Evolutionary conservation across 35 echinoderm and acorn worm genomes (phyloP).

Genomic region (Acanthaster planci): DNA sequence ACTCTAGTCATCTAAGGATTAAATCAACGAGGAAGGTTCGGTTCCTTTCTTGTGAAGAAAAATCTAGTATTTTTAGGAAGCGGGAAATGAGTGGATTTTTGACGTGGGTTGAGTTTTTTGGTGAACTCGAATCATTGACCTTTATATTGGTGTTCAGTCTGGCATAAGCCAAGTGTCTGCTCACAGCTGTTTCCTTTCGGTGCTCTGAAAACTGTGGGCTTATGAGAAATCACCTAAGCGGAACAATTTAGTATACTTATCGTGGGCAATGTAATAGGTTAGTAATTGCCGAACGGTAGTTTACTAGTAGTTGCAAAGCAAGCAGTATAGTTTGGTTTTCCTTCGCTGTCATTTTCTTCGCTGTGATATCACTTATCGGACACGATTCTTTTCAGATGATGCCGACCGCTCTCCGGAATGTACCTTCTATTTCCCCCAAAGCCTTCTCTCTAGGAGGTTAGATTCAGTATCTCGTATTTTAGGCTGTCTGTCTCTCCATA

Average conservation of each 20-base stretch:
- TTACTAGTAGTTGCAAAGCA: not conserved
- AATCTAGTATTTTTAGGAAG: not conserved
- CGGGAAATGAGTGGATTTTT: conserved; percentile 19
- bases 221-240: too few relatives aligned
- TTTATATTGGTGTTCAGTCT: too few relatives aligned
- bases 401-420: not conserved
- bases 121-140: too few relatives aligned
- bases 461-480: not conserved
- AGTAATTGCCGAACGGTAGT: not conserved
- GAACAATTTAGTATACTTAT: not conserved
- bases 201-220: too few relatives aligned
- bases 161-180: too few relatives aligned
- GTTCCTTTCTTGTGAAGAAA: conserved; percentile 3
- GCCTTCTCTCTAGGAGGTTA: not conserved
- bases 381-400: not conserved
- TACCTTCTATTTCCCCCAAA: not conserved
- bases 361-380: not conserved
- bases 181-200: too few relatives aligned
- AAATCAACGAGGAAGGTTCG: conserved; percentile 5
- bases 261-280: not conserved
- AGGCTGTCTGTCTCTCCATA: not conserved
- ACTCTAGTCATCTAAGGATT: not conserved
- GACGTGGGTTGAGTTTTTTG: not conserved
- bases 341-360: not conserved
- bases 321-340: not conserved